phyloP scores from a whole-genome alignment of 2,113 vertebrate species.

The Cheilinus undulatus region DNA sequence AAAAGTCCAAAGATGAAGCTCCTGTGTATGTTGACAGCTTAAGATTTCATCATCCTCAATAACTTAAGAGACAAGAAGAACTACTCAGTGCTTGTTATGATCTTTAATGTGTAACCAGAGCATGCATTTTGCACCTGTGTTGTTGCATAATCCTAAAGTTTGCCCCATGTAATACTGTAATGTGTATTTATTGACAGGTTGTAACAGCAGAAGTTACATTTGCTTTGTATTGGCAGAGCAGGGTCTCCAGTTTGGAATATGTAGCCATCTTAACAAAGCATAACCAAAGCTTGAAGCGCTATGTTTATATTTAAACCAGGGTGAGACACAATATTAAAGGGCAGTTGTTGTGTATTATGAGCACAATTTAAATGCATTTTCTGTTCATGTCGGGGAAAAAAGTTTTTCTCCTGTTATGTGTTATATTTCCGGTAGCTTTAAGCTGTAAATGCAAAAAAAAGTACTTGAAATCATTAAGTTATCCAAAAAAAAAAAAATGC shows the following conservation, averaged over 20 bases:
- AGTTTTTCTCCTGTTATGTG: neutral
- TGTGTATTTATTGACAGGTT: conserved; percentile 17
- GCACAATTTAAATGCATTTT: conserved; percentile 8
- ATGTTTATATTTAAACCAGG: conserved; percentile 20
- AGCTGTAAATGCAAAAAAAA: conserved; percentile 7
- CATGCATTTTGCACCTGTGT: conserved; percentile 13
- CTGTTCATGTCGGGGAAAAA: too few relatives aligned
- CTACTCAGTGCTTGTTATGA: conserved; percentile 1
- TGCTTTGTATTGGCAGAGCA: conserved; percentile 19
- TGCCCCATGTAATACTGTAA: conserved; percentile 13
- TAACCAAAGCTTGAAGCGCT: neutral
- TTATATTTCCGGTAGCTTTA: conserved; percentile 7
- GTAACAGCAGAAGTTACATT: conserved; percentile 18
- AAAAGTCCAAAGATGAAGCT: conserved; percentile 49
- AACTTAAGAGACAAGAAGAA: conserved; percentile 17
- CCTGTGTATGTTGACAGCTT: conserved; percentile 16
- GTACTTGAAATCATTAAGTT: conserved; percentile 9
- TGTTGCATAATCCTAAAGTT: conserved; percentile 30
- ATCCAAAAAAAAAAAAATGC: neutral
- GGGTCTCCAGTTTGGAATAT: conserved; percentile 31
- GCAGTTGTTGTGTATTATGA: conserved; percentile 13
- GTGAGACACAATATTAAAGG: conserved; percentile 7
- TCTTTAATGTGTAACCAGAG: conserved; percentile 50
- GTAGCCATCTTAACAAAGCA: conserved; percentile 23
- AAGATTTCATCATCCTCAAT: conserved; percentile 19